Base-by-base conservation (phyloP, 2,797 vertebrate genomes). In the Apodemus agrarius region DNA sequence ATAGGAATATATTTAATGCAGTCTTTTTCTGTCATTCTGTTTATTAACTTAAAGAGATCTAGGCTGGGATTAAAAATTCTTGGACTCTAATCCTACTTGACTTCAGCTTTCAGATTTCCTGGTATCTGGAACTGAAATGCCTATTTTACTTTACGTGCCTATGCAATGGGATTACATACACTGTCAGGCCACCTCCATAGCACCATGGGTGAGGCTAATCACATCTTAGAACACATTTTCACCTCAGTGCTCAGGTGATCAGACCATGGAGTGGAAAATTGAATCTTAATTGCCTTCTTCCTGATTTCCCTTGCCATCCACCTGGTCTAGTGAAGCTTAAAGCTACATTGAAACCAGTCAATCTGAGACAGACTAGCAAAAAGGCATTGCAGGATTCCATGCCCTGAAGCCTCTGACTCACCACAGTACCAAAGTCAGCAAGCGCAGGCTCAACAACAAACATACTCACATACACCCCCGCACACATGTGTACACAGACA, bases 261-360 rank as follows among this genome's bases (percentile, higher is more conserved):
- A 65, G 49, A 10, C 40, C 40, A 52, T 29, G 61, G 34, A 85
- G 63, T 40, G 93, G 81, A 94, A 97, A 97, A 95, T 29, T 82
- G 46, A 96, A 96, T 83, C 34, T 87, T 97, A 83, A 91, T 93
- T 95, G 80, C 26, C 65, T 97, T 43, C 54, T 85, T 52, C 4
- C 84, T 92, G 17, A 22, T 82, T 97, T 97, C 72, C 13, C 63
- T 88, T 90, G 54, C 59, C n/a, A 78, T 93, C 31, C 14, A 29
- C 57, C 37, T 93, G 54, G 49, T 49, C 78, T 49, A 90, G 1
- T 84, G 49, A 57, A 82, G 46, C 72, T 65, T 54, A 52, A 95
- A 91, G 26, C 17, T 57, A 75, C 54, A 76, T 1, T 83, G 80
- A 97, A 96, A 83, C 87, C 37, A 91, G 13, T 31, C 54, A 82